A percentile compares a stretch with the other conserved stretches of the same genome.
Conservation (phyloP, 1,140 invertebrate species). For the Drosophila murphyi region DNA sequence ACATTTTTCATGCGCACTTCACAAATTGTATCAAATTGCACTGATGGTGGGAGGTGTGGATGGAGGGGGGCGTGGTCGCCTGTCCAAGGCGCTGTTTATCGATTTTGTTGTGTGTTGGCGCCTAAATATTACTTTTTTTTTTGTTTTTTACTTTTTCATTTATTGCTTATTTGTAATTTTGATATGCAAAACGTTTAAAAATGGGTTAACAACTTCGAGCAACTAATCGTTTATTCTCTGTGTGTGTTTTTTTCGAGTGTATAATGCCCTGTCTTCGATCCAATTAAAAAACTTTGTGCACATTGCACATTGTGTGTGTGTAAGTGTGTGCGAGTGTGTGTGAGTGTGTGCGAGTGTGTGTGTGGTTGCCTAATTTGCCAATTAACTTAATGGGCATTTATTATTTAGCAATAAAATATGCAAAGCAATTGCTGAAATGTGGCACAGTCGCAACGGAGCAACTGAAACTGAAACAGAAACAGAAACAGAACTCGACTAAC, state of each 20-base stretch:
- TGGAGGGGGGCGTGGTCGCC: conserved; percentile 6
- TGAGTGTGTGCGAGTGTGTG: conserved; percentile 37
- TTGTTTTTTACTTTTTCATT: not conserved
- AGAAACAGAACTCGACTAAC: conserved; percentile 59
- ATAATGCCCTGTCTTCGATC: conserved; percentile 25
- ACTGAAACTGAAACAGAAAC: conserved; percentile 14
- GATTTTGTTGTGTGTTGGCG: conserved; percentile 61
- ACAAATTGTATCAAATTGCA: conserved; percentile 42
- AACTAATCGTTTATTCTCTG: conserved; percentile 2
- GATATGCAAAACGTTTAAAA: conserved; percentile 69
- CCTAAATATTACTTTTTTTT: conserved; percentile 49
- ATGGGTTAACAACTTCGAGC: conserved; percentile 30
- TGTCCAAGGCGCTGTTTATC: conserved; percentile 52
- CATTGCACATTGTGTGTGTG: conserved; percentile 3
- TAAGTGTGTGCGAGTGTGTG: conserved; percentile 32
- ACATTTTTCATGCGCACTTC: conserved; percentile 31
- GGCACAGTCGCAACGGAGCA: conserved; percentile 51
- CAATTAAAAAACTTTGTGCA: conserved; percentile 47
- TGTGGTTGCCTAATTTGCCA: conserved; percentile 79
- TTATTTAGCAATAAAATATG: conserved; percentile 84
- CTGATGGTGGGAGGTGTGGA: not conserved
- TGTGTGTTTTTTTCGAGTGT: conserved; percentile 20
- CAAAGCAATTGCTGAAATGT: conserved; percentile 80
- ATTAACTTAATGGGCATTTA: conserved; percentile 83
- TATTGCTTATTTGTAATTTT: conserved; percentile 37